Conservation (phyloP, 2,113 vertebrate genomes). For the Arenaria interpres region DNA sequence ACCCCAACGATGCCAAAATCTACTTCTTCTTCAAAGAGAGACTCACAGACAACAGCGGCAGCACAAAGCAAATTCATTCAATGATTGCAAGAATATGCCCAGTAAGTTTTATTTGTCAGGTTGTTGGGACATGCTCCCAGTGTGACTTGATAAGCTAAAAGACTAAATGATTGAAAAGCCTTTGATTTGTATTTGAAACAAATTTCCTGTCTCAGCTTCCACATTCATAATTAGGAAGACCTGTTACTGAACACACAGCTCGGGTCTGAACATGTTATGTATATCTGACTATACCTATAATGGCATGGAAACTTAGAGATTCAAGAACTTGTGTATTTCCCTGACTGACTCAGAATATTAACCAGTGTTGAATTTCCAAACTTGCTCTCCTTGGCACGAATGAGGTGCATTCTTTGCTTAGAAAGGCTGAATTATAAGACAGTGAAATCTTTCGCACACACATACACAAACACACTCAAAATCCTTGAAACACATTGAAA, state of each 20-base stretch:
- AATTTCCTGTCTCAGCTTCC: not conserved
- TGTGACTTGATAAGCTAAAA: not conserved
- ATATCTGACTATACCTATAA: not conserved
- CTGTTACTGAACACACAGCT: not conserved
- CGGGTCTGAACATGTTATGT: not conserved
- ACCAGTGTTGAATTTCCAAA: not conserved
- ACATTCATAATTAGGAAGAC: not conserved
- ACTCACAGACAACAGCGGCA: constrained; percentile 90
- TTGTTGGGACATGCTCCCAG: not conserved
- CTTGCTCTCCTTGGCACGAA: not conserved
- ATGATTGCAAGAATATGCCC: constrained; percentile 98
- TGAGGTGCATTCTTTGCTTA: not conserved
- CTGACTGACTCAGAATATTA: not conserved
- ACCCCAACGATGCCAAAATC: constrained; percentile 93
- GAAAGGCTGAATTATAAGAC: not conserved
- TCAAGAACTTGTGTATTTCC: not conserved
- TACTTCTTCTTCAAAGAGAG: constrained; percentile 97
- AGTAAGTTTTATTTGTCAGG: constrained; percentile 70
- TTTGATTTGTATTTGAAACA: not conserved
- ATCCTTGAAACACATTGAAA: not conserved
- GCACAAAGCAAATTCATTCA: constrained; percentile 92
- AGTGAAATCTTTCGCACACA: not conserved
- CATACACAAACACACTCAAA: not conserved
- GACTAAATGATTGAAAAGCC: not conserved
- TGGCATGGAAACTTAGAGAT: not conserved